Conservation (phyloP, 2,797 vertebrate species). For the Masticophis lateralis region DNA sequence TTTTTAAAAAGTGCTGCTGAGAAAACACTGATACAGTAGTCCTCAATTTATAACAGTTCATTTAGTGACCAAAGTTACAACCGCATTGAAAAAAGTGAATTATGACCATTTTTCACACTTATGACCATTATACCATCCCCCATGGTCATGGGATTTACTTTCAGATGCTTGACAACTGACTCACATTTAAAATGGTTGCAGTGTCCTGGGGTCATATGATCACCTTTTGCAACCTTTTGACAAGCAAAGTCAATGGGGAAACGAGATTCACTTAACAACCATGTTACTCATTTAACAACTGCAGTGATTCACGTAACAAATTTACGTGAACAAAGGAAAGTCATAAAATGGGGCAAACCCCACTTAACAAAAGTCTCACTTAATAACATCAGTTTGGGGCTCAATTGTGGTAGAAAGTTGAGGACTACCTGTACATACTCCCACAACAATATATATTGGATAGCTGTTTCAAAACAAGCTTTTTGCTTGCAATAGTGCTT, state of each 20-base stretch:
- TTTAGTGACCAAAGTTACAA: background rate
- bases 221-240: background rate
- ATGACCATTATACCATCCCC: background rate
- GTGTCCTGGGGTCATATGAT: too few relatives aligned
- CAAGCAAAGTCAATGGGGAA: background rate
- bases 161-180: background rate
- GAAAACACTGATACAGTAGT: background rate
- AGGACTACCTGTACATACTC: background rate
- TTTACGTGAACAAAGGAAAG: background rate
- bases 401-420: background rate
- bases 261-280: background rate
- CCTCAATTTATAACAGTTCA: background rate
- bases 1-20: background rate
- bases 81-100: background rate
- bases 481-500: background rate
- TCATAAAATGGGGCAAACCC: background rate
- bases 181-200: background rate
- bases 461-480: background rate
- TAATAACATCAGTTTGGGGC: background rate
- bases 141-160: background rate
- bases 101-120: background rate
- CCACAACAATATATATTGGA: background rate
- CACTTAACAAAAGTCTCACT: background rate
- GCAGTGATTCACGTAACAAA: background rate
- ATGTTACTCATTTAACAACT: background rate